Base-by-base conservation (phyloP, 1,140 invertebrate genomes). In the Platorchestia sp. region DNA sequence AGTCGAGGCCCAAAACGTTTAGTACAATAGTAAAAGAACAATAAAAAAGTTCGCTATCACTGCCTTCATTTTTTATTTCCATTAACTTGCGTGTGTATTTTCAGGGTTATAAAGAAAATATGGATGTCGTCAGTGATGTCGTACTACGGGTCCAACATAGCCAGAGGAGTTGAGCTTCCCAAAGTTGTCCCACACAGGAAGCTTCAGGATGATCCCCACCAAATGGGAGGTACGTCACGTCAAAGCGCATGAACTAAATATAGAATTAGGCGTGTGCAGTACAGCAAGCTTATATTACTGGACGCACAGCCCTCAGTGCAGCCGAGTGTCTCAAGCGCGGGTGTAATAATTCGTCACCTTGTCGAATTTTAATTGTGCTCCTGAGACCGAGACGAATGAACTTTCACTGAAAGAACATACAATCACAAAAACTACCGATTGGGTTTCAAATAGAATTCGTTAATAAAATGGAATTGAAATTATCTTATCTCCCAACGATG, bases 151-250 rank as follows among this genome's bases (percentile, higher is more conserved):
- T 44, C 53, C 51, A 43, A 96, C 47, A 45, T 95, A 5, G 96
- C 96, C 45, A 75, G 90, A 51, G 95, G 95, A 0, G 95, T 47
- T 27, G n/a, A 95, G 45, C 95, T 96, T 75, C 95, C 96, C 16
- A 27, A 96, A 47, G 86, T n/a, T 5, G 47, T 93, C 10, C 89
- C 89, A 41, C 95, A 96, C 59, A 45, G 40, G 40, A 95, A 96
- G 41, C 41, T 96, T 51, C 43, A 96, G 45, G 96, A 96, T 86
- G 96, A 96, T 90, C 95, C 95, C 0, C 96, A 96, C 87, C 96
- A 96, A 75, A 95, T 96, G 95, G 96, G 95, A n/a, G 96, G 91
- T 45, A 45, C 16, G 91, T 93, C 59, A 36, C 59, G 6, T 51
- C 47, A 51, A 51, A 51, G 47, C 19, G 19, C 7, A 51, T 19